A percentile compares a stretch with the other conserved stretches of the same genome.
These are phyloP conservation scores for Drosophila setosimentum DNA, from an alignment of 2,888 invertebrate species.

Conservation along the genomic window DNA sequence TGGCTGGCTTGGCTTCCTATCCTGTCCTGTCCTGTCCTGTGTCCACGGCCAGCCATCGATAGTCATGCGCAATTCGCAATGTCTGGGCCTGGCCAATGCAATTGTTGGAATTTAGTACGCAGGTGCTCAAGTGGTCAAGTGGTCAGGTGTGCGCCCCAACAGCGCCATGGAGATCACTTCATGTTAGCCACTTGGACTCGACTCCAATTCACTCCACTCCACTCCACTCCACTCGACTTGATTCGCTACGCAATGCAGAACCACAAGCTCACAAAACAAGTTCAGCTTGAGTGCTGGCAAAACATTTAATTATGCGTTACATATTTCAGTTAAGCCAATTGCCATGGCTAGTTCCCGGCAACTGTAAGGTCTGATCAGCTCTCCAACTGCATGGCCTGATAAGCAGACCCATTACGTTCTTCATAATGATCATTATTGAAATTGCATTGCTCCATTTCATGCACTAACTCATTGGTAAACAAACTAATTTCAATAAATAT, in stretches of 20 bases:
- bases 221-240: conserved; percentile 8
- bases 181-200: conserved; percentile 20
- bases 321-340: conserved; percentile 47
- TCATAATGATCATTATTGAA: conserved; percentile 19
- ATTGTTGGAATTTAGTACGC: conserved; percentile 51
- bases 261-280: conserved; percentile 49
- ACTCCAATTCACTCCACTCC: conserved; percentile 4
- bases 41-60: conserved; percentile 18
- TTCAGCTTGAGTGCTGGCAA: conserved; percentile 57
- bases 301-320: conserved; percentile 69
- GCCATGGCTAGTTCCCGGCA: conserved; percentile 20
- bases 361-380: conserved; percentile 51
- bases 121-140: conserved; percentile 69
- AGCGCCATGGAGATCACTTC: conserved; percentile 24
- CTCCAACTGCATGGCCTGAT: conserved; percentile 46
- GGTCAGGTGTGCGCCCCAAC: conserved; percentile 25
- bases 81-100: conserved; percentile 25
- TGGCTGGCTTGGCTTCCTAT: conserved; percentile 32
- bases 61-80: conserved; percentile 46
- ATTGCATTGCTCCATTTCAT: conserved; percentile 30
- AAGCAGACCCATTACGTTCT: conserved; percentile 32
- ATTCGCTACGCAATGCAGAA: conserved; percentile 59
- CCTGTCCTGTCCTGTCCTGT: background rate
- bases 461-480: conserved; percentile 2
- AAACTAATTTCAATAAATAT: conserved; percentile 11